These are phyloP conservation scores for Monodelphis domestica DNA, from an alignment of 2,797 vertebrate genomes.

Conservation along the genomic window DNA sequence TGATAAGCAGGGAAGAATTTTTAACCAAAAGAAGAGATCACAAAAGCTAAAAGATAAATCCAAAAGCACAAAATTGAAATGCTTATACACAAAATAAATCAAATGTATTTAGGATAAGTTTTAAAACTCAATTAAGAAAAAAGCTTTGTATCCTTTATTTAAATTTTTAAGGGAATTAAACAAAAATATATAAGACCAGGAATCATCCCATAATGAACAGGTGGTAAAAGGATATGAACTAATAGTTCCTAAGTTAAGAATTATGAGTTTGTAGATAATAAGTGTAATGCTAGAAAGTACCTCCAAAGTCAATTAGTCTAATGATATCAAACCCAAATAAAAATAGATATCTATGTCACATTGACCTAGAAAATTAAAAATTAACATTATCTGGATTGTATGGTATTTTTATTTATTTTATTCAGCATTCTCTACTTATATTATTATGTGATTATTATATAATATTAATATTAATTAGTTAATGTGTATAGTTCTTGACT, in stretches of 20 bases:
- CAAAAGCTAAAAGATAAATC: background rate
- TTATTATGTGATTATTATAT: no score
- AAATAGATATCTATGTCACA: background rate
- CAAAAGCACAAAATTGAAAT: background rate
- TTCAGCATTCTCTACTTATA: background rate
- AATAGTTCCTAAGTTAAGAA: no score
- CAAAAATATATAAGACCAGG: background rate
- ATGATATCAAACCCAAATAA: no score
- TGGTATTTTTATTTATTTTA: background rate
- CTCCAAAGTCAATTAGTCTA: background rate
- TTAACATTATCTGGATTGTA: background rate
- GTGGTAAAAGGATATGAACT: no score
- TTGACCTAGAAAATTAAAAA: background rate
- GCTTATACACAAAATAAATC: background rate
- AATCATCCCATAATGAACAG: background rate
- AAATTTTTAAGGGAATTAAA: background rate
- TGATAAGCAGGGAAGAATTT: background rate
- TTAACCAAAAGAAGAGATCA: background rate
- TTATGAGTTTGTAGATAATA: background rate
- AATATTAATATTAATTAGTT: no score
- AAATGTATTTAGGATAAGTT: background rate
- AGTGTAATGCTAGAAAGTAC: background rate
- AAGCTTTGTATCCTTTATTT: background rate
- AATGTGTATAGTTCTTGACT: no score
- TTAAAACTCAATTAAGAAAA: background rate